Conservation (phyloP, 2,113 vertebrate genomes). For the Mola mola region DNA sequence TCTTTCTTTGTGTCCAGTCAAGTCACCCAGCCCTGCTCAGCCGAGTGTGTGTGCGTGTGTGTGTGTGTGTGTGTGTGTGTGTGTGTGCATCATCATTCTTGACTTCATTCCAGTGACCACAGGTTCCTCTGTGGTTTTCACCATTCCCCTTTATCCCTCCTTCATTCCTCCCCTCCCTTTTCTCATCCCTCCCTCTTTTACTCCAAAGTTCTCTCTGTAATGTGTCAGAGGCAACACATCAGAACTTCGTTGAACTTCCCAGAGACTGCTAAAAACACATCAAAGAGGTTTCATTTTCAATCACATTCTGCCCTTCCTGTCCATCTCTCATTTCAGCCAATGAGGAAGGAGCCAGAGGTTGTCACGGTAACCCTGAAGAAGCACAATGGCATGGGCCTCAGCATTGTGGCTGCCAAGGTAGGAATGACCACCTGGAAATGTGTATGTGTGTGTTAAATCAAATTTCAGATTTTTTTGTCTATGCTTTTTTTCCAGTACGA, state of each 20-base stretch:
- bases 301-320: slow-evolving; percentile 52
- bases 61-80: slow-evolving; percentile 2
- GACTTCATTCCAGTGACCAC: slow-evolving; percentile 78
- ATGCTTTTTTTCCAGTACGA: neutral
- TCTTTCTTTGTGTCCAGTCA: slow-evolving; percentile 13
- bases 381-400: slow-evolving; percentile 98
- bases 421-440: slow-evolving; percentile 49
- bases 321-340: slow-evolving; percentile 82
- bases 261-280: neutral
- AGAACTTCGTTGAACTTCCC: neutral
- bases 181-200: slow-evolving; percentile 42
- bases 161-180: slow-evolving; percentile 49
- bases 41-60: slow-evolving; percentile 6
- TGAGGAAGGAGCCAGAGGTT: slow-evolving; percentile 96
- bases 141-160: slow-evolving; percentile 54
- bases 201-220: slow-evolving; percentile 21
- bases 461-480: neutral
- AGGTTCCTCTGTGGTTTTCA: slow-evolving; percentile 77
- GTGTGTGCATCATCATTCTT: slow-evolving; percentile 71
- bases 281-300: slow-evolving; percentile 22
- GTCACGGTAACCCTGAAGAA: slow-evolving; percentile 98
- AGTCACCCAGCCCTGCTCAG: slow-evolving; percentile 43
- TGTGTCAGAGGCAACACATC: slow-evolving; percentile 14
- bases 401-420: slow-evolving; percentile 99
- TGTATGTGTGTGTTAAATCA: neutral